These are phyloP conservation scores for Saxidomus purpurata DNA, from an alignment of 1,140 invertebrate species.

Conservation along the genomic window DNA sequence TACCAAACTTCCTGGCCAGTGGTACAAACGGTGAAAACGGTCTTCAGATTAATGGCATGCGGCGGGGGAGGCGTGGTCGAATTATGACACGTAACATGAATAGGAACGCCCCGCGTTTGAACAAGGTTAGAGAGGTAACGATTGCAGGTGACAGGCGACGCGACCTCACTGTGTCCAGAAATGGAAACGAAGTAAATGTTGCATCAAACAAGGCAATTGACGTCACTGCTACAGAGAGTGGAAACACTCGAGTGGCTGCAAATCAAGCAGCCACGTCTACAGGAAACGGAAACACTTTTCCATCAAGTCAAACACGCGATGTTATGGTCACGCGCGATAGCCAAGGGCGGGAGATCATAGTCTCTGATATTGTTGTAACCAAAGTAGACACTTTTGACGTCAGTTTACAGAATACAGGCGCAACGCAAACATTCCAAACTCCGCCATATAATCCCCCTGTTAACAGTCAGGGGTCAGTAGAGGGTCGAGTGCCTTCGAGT, in stretches of 20 bases:
- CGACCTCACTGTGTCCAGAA: neutral
- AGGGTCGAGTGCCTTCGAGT: neutral
- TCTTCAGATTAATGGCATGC: neutral
- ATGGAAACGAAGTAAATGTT: neutral
- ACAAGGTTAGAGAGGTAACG: neutral
- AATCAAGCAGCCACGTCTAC: neutral
- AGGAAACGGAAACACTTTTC: neutral
- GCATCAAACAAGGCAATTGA: neutral
- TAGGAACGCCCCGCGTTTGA: neutral
- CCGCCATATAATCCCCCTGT: neutral
- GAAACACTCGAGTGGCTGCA: neutral
- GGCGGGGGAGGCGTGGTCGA: constrained; percentile 24
- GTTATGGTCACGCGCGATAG: neutral
- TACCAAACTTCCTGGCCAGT: constrained; percentile 39
- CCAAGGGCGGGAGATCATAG: neutral
- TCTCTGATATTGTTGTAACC: neutral
- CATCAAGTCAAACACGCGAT: neutral
- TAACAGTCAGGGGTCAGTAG: too few relatives aligned
- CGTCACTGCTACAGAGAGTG: neutral
- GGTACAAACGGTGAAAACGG: neutral
- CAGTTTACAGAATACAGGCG: neutral
- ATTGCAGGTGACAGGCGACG: neutral
- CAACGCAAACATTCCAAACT: neutral
- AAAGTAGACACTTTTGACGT: constrained; percentile 35
- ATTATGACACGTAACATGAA: constrained; percentile 32